Evolutionary conservation across 2,888 invertebrate species (phyloP), one percentile per base, ranked within the genome.

Genomic region (Dascillus cervinus): DNA sequence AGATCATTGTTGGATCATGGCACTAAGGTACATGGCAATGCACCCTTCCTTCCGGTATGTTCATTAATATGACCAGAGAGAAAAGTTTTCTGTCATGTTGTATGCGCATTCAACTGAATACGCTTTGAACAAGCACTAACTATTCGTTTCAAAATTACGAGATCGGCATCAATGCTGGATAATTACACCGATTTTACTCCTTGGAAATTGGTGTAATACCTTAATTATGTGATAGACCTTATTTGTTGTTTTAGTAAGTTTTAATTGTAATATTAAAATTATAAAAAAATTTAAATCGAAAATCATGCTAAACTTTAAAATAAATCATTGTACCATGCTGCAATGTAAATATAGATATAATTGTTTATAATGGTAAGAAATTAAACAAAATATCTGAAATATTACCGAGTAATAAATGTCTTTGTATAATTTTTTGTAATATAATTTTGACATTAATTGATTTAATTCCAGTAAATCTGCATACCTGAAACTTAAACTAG

Each of bases 301-400:
- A 39, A 43, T 33, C 39, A 41, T 34, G 39, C 43, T 41, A 37
- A 34, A 39, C 37, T 39, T 39, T n/a, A n/a, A n/a, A n/a, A n/a
- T n/a, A n/a, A 58, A 60, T 57, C 55, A 57, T 53, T 60, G 58
- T 60, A 60, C 60, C 60, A 61, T 58, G 61, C 61, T 63, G 56
- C 60, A 61, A 62, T 65, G 65, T 65, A 65, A 47, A 65, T 64
- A 63, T n/a, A n/a, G 60, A 55, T 50, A 64, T 64, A 64, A 62
- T 64, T 64, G 64, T 64, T 64, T 64, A 65, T 64, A 52, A 48
- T 47, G 62, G 57, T 61, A 60, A 61, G 58, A 60, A 62, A 59
- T 62, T 64, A 58, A 61, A 60, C 63, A 59, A 56, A 58, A 52
- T 57, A 62, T 62, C 60, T 61, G 60, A 62, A 60, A 64, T 56